Evolutionary conservation across 1,140 invertebrate species (phyloP).

Genomic region (Caenorhabditis tropicalis): DNA sequence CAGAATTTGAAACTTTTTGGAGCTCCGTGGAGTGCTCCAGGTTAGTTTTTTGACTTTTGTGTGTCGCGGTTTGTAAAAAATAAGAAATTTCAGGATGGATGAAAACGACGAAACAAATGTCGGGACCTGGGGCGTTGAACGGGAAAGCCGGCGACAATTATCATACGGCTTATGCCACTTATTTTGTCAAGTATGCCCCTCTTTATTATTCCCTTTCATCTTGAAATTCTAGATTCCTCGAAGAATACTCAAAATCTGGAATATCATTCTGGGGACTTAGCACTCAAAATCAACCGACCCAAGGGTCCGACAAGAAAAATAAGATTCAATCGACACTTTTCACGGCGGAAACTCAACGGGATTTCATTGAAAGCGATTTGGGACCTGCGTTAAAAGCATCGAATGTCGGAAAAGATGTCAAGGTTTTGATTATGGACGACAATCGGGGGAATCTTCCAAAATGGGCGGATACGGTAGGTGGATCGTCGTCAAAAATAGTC

Average conservation of each 20-base stretch:
- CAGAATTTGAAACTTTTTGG: background rate
- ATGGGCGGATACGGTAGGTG: slow-evolving; percentile 47
- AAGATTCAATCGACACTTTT: slow-evolving; percentile 9
- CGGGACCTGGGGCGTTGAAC: background rate
- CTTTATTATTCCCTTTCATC: no score
- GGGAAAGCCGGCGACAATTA: slow-evolving; percentile 33
- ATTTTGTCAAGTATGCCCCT: slow-evolving; percentile 34
- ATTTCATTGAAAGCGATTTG: slow-evolving; percentile 37
- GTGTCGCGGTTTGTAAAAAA: background rate
- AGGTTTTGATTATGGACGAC: slow-evolving; percentile 46
- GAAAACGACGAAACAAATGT: slow-evolving; percentile 48
- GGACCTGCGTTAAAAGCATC: background rate
- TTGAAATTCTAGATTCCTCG: slow-evolving; percentile 44
- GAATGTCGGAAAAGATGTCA: slow-evolving; percentile 29
- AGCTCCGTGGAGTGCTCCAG: slow-evolving; percentile 13
- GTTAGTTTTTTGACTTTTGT: background rate
- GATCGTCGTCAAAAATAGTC: background rate
- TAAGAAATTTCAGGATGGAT: slow-evolving; percentile 34
- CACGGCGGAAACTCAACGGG: slow-evolving; percentile 39
- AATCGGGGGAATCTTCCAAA: slow-evolving; percentile 33
- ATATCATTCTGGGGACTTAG: slow-evolving; percentile 49
- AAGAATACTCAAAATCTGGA: slow-evolving; percentile 30
- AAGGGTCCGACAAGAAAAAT: slow-evolving; percentile 9
- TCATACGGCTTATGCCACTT: slow-evolving; percentile 31
- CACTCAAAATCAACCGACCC: slow-evolving; percentile 34